phyloP scores from a whole-genome alignment of 2,888 invertebrate species.

The Drosophila testacea region DNA sequence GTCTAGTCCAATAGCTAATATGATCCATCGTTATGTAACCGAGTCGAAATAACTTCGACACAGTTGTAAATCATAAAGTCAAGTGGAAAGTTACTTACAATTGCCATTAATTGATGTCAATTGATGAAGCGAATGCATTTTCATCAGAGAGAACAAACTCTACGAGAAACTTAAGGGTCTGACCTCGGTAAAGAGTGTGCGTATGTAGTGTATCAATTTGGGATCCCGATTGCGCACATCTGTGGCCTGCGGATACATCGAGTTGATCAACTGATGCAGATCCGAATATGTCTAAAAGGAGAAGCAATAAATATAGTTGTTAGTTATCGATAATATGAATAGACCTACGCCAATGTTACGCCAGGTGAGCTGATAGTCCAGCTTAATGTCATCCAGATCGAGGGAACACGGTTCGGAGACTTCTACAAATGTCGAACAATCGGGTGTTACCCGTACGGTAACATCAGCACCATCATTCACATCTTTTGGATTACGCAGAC shows the following conservation, averaged over 20 bases:
- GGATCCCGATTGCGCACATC: slow-evolving; percentile 72
- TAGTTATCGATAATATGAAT: not conserved
- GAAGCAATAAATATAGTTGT: not conserved
- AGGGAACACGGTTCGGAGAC: slow-evolving; percentile 76
- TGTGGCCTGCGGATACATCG: slow-evolving; percentile 68
- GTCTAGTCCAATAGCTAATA: not conserved
- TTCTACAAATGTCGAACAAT: slow-evolving; percentile 79
- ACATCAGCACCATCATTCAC: slow-evolving; percentile 53
- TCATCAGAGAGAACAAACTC: slow-evolving; percentile 12
- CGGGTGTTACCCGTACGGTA: slow-evolving; percentile 76
- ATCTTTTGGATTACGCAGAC: slow-evolving; percentile 63
- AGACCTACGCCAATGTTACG: slow-evolving; percentile 78
- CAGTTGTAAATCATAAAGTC: slow-evolving; percentile 20
- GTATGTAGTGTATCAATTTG: slow-evolving; percentile 72
- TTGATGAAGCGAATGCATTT: slow-evolving; percentile 48
- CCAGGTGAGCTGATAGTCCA: slow-evolving; percentile 77
- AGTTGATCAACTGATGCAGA: slow-evolving; percentile 76
- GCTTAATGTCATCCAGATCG: slow-evolving; percentile 55
- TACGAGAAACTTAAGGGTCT: slow-evolving; percentile 81
- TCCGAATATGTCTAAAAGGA: slow-evolving; percentile 72
- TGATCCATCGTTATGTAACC: slow-evolving; percentile 11
- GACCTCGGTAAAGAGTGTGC: slow-evolving; percentile 69
- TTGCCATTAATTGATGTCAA: slow-evolving; percentile 68
- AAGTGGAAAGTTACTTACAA: slow-evolving; percentile 43
- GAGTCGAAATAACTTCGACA: slow-evolving; percentile 23